Evolutionary conservation across 2,797 vertebrate genomes (phyloP).

Genomic region (Onychomys torridus): DNA sequence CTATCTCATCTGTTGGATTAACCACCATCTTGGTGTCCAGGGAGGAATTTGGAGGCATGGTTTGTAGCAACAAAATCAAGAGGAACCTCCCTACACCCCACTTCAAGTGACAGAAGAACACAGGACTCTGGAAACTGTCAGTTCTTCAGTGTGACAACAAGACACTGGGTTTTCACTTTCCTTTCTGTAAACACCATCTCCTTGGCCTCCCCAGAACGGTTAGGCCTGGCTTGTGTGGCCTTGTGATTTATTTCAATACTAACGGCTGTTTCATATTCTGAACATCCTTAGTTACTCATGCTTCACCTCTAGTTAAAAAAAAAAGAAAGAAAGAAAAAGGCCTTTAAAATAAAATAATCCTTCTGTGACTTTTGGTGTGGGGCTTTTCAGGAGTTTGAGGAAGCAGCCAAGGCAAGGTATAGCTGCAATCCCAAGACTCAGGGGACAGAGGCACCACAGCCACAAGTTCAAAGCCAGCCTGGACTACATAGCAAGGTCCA

Average conservation of each 20-base stretch:
- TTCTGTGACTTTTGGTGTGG: not conserved
- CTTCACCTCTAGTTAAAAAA: not conserved
- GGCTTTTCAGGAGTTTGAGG: not conserved
- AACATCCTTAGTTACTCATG: slow-evolving; percentile 47
- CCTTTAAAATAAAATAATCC: slow-evolving; percentile 44
- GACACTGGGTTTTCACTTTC: not conserved
- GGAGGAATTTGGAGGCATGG: slow-evolving; percentile 2
- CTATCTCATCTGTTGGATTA: not conserved
- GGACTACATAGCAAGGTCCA: not conserved
- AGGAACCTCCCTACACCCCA: not conserved
- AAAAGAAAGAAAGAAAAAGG: too few species aligned
- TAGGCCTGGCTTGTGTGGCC: not conserved
- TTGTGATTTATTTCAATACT: slow-evolving; percentile 45
- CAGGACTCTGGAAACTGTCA: not conserved
- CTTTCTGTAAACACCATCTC: not conserved
- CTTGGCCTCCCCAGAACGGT: not conserved
- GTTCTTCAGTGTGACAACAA: not conserved
- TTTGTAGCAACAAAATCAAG: slow-evolving; percentile 18
- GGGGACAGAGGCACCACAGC: not conserved
- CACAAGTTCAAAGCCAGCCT: not conserved
- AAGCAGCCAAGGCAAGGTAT: not conserved
- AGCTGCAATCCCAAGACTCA: not conserved
- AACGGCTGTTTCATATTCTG: slow-evolving; percentile 7
- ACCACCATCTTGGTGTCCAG: not conserved
- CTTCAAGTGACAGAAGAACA: not conserved